phyloP scores from a whole-genome alignment of 2,113 vertebrate species.

The Pachyramphus minor region DNA sequence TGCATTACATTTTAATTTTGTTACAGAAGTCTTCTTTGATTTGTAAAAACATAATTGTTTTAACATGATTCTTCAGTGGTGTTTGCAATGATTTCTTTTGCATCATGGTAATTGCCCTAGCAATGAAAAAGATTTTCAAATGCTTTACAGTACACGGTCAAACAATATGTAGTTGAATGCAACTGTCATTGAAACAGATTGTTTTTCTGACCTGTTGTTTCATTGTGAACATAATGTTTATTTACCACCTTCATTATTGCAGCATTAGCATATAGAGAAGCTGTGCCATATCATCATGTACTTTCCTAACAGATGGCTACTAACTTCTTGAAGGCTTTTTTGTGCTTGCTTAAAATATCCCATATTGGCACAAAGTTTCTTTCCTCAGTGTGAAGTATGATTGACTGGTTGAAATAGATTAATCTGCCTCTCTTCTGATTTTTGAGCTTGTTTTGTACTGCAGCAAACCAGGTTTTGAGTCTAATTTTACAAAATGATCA shows the following conservation, averaged over 20 bases:
- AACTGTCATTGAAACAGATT: background rate
- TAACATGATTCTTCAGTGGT: rapidly evolving
- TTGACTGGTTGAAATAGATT: background rate
- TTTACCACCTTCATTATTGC: constrained; percentile 28
- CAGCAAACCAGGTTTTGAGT: background rate
- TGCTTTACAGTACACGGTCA: background rate
- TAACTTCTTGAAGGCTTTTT: constrained; percentile 30
- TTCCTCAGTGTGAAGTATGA: background rate
- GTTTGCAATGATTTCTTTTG: background rate
- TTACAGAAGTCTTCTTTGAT: background rate
- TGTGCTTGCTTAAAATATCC: constrained; percentile 20
- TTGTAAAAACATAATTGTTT: background rate
- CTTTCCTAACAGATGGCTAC: constrained; percentile 34
- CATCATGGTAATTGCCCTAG: background rate
- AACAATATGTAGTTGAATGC: background rate
- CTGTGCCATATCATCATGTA: constrained; percentile 7
- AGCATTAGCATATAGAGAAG: constrained; percentile 23
- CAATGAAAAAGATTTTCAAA: background rate
- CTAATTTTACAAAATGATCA: background rate
- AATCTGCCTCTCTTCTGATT: background rate
- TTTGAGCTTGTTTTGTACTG: background rate
- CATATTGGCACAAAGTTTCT: constrained; percentile 3
- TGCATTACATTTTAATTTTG: background rate
- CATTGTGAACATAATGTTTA: constrained; percentile 21
- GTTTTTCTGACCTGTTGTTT: constrained; percentile 43